Evolutionary conservation across 2,888 invertebrate genomes (phyloP), one percentile per base, ranked within the genome.

Genomic region (Bimastos eiseni): DNA sequence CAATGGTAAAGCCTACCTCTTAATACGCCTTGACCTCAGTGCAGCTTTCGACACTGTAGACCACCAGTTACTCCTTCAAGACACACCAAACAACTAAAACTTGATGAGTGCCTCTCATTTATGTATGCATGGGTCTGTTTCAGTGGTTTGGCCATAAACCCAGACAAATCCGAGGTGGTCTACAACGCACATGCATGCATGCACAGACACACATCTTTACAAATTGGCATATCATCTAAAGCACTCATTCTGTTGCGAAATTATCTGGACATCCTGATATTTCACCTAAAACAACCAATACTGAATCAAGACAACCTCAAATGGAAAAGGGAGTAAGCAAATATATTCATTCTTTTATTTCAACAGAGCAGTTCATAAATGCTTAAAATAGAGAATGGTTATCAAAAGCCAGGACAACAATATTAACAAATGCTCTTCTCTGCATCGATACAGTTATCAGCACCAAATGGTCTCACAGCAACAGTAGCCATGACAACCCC

Each of bases 331-430:
- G 11, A 8, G 70, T 30, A n/a, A 15, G 70, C 70, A 86, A 37
- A 86, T 86, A 33, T 86, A 36, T 86, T 86, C 86, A 86, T 34
- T 37, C 5, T 37, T 86, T 86, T 86, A 86, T 86, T 37, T 33
- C 86, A 86, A 86, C 86, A 86, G 86, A 86, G 37, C 37, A 86
- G 86, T 86, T 86, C 37, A 37, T 36, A 86, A 86, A 86, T 86
- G 86, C 86, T 86, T 86, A 86, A 86, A 86, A 86, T 86, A 86
- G 86, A 86, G 86, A 86, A 86, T 86, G 86, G 86, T 86, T 86
- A 86, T 86, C 86, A 86, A 86, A 86, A 86, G 86, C n/a, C 86
- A 86, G 86, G 34, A 86, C 36, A 86, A 86, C 36, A 86, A 36
- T 37, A 36, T 86, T 86, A 37, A 86, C 34, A 86, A 86, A 36